Conservation (phyloP, 2,888 invertebrate genomes). For the Tipula lateralis region DNA sequence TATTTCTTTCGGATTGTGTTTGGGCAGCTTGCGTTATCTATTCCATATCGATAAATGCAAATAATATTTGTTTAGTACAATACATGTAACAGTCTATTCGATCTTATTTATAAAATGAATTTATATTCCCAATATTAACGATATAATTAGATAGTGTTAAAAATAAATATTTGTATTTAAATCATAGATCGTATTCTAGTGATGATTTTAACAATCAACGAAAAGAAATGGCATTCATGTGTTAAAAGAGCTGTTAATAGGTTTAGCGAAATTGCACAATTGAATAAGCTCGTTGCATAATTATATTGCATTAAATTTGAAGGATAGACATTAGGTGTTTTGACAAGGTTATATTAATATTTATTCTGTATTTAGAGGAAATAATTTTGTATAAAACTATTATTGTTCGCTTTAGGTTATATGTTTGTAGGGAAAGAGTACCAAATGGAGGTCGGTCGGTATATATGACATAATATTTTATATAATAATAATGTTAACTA, state of each 20-base stretch:
- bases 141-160: neutral
- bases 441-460: neutral
- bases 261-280: neutral
- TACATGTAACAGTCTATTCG: neutral
- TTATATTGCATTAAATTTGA: neutral
- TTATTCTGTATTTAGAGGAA: neutral
- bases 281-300: too few species aligned
- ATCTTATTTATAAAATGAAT: neutral
- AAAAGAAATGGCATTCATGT: neutral
- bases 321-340: neutral
- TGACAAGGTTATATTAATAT: neutral
- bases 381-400: neutral
- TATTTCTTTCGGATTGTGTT: neutral
- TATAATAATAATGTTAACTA: too few species aligned
- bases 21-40: neutral
- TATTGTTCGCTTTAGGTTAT: neutral
- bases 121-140: neutral
- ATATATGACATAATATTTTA: too few species aligned
- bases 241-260: neutral
- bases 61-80: neutral
- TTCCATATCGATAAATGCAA: neutral
- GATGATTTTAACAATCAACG: neutral
- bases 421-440: neutral
- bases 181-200: neutral
- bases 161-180: neutral